Evolutionary conservation across 1,140 invertebrate genomes (phyloP).

Genomic region (Heliothis virescens): DNA sequence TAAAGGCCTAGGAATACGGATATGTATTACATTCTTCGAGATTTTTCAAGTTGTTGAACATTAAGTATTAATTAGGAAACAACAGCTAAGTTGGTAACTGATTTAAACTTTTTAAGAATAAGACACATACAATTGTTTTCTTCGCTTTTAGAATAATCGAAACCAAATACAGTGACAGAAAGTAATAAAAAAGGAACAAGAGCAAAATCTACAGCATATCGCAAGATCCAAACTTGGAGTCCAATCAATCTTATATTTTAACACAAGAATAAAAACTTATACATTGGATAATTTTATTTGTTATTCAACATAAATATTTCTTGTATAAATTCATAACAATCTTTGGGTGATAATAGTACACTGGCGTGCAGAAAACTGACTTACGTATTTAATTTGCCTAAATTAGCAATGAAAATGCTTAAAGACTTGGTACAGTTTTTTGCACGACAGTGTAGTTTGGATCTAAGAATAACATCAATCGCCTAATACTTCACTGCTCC

Average conservation of each 20-base stretch:
- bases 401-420: conserved; percentile 32
- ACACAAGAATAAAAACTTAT: conserved; percentile 60
- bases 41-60: too few species aligned
- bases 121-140: neutral
- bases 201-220: conserved; percentile 44
- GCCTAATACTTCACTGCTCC: conserved; percentile 71
- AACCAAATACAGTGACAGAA: neutral
- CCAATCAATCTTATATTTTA: conserved; percentile 63
- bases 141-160: neutral
- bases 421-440: conserved; percentile 42
- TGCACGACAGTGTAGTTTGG: conserved; percentile 67
- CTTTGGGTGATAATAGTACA: conserved; percentile 83
- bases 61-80: too few species aligned
- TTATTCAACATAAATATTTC: conserved; percentile 86
- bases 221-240: conserved; percentile 73
- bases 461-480: conserved; percentile 79
- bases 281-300: conserved; percentile 83
- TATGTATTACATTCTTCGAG: neutral
- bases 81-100: too few species aligned
- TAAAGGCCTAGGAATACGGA: conserved; percentile 12
- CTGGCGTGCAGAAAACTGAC: conserved; percentile 44
- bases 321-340: conserved; percentile 86
- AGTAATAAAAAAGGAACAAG: neutral
- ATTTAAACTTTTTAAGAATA: too few species aligned
- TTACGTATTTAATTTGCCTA: conserved; percentile 20